phyloP scores from a whole-genome alignment of 2,888 invertebrate genomes.

The Caenorhabditis sp. region DNA sequence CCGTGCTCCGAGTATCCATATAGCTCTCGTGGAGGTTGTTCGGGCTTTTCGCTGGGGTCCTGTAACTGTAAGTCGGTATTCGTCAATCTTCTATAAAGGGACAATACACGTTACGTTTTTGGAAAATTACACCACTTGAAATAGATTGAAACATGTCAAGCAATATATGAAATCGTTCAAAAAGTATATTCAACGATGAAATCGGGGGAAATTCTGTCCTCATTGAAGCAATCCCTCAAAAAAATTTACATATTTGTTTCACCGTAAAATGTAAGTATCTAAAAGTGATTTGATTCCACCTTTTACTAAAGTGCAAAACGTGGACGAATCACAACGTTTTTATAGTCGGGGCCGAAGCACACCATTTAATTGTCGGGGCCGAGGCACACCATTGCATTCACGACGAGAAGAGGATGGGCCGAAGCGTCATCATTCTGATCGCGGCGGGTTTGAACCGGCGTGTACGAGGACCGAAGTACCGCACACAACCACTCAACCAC shows the following conservation, averaged over 20 bases:
- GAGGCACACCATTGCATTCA: slow-evolving; percentile 38
- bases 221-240: too few species aligned
- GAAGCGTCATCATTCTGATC: slow-evolving; percentile 33
- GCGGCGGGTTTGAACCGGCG: slow-evolving; percentile 30
- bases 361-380: slow-evolving; percentile 37
- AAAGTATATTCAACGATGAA: too few species aligned
- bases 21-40: slow-evolving; percentile 61
- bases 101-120: too few species aligned
- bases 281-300: too few species aligned
- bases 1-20: slow-evolving; percentile 67
- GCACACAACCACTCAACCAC: slow-evolving; percentile 41
- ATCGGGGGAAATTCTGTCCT: too few species aligned
- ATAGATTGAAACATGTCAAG: too few species aligned
- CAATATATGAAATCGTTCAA: too few species aligned
- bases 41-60: slow-evolving; percentile 27
- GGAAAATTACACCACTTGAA: too few species aligned
- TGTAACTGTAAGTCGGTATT: neutral
- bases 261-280: too few species aligned
- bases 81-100: neutral
- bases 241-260: too few species aligned
- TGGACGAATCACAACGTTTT: slow-evolving; percentile 6
- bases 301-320: slow-evolving; percentile 17
- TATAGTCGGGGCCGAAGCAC: slow-evolving; percentile 26
- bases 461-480: slow-evolving; percentile 41
- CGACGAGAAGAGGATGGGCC: slow-evolving; percentile 28